Evolutionary conservation across 2,888 invertebrate genomes (phyloP).

Genomic region (Harmothoe impar): DNA sequence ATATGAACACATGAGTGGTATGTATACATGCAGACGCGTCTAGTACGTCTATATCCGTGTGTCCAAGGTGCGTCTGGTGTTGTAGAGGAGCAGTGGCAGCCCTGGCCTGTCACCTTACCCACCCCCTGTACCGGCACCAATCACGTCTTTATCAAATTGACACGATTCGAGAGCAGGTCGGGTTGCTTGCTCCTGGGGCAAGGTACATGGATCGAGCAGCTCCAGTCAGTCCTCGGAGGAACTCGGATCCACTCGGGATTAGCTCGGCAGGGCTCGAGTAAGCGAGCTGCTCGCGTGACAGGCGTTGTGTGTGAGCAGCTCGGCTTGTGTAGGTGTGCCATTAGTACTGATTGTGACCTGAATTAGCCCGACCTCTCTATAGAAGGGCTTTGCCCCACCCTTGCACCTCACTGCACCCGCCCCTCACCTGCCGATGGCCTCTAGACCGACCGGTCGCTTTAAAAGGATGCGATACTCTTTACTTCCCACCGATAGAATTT

Average conservation of each 20-base stretch:
- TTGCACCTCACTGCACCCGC: background rate
- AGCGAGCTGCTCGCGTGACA: slow-evolving; percentile 2
- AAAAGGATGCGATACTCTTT: background rate
- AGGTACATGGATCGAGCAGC: background rate
- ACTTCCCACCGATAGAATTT: too few species aligned
- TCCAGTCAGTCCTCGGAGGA: background rate
- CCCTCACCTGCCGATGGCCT: background rate
- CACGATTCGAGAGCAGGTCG: background rate
- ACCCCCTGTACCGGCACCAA: background rate
- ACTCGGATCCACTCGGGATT: background rate
- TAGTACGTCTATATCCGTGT: too few species aligned
- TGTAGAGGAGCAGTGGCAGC: too few species aligned
- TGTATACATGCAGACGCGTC: too few species aligned
- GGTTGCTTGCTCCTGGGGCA: background rate
- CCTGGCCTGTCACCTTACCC: background rate
- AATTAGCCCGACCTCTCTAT: background rate
- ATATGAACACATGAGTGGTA: too few species aligned
- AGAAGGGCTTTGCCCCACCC: background rate
- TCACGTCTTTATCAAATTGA: background rate
- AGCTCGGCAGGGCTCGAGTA: background rate
- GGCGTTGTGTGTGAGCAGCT: background rate
- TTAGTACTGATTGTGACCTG: slow-evolving; percentile 35
- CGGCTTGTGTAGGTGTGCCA: background rate
- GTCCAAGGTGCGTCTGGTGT: too few species aligned
- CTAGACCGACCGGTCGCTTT: background rate